Evolutionary conservation across 2,888 invertebrate genomes (phyloP).

Genomic region (Caradrina clavipalpis): DNA sequence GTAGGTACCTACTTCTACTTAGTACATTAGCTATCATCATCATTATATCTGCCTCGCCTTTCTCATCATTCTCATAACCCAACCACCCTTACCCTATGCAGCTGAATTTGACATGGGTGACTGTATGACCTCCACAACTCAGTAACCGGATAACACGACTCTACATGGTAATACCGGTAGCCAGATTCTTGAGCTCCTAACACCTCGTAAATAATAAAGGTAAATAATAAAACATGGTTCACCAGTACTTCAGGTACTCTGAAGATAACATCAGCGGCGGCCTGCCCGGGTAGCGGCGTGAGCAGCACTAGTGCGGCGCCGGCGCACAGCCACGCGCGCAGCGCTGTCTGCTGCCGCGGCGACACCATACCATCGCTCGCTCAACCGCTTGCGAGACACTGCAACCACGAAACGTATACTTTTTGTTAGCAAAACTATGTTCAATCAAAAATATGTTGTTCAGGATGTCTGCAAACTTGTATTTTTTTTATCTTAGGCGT

Average conservation of each 20-base stretch:
- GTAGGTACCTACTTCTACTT: no score
- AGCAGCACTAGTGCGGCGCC: conserved; percentile 66
- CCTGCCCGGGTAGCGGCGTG: conserved; percentile 63
- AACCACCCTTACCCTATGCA: no score
- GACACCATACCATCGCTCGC: conserved; percentile 62
- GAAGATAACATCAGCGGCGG: conserved; percentile 82
- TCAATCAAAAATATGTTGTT: not conserved
- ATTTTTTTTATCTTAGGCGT: no score
- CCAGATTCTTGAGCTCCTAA: not conserved
- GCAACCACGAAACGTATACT: not conserved
- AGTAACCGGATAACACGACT: not conserved
- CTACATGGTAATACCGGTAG: not conserved
- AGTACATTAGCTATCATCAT: no score
- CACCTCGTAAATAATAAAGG: not conserved
- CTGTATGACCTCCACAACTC: not conserved
- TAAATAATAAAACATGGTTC: conserved; percentile 31
- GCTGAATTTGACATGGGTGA: not conserved
- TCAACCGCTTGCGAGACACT: conserved; percentile 42
- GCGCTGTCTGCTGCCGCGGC: conserved; percentile 41
- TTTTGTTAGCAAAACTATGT: not conserved
- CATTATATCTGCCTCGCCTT: no score
- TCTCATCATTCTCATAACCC: no score
- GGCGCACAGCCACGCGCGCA: conserved; percentile 54
- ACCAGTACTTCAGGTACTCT: conserved; percentile 87
- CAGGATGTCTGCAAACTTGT: not conserved